phyloP scores from a whole-genome alignment of 2,113 vertebrate genomes.

The Butastur rufipennis region DNA sequence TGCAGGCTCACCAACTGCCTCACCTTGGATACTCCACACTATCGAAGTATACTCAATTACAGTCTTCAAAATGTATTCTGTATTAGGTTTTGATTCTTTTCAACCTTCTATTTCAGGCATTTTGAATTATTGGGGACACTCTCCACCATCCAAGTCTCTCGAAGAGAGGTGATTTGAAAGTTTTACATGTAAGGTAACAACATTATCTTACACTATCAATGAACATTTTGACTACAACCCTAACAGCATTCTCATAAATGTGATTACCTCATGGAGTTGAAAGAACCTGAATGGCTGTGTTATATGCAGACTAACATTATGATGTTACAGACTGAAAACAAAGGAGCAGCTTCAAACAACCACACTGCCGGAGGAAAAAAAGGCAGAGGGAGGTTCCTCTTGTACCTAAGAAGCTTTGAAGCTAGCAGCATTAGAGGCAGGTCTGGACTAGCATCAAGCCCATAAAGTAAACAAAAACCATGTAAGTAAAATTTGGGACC shows the following conservation, averaged over 20 bases:
- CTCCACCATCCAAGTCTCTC: background rate
- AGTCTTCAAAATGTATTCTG: background rate
- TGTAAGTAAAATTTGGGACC: background rate
- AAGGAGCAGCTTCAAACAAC: slow-evolving; percentile 43
- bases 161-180: background rate
- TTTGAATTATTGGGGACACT: background rate
- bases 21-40: background rate
- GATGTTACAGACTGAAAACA: slow-evolving; percentile 33
- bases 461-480: slow-evolving; percentile 36
- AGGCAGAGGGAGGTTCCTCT: slow-evolving; percentile 26
- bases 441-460: slow-evolving; percentile 14
- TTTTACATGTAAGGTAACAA: background rate
- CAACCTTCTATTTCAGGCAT: background rate
- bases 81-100: background rate
- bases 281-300: background rate
- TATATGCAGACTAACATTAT: background rate
- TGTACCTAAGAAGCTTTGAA: slow-evolving; percentile 16
- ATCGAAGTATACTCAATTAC: background rate
- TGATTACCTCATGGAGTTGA: background rate
- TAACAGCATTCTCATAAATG: slow-evolving; percentile 6
- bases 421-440: slow-evolving; percentile 1
- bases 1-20: background rate
- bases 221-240: background rate
- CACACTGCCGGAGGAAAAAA: background rate
- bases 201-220: background rate